Conservation (phyloP, 2,113 vertebrate genomes). For the Eidolon helvum region DNA sequence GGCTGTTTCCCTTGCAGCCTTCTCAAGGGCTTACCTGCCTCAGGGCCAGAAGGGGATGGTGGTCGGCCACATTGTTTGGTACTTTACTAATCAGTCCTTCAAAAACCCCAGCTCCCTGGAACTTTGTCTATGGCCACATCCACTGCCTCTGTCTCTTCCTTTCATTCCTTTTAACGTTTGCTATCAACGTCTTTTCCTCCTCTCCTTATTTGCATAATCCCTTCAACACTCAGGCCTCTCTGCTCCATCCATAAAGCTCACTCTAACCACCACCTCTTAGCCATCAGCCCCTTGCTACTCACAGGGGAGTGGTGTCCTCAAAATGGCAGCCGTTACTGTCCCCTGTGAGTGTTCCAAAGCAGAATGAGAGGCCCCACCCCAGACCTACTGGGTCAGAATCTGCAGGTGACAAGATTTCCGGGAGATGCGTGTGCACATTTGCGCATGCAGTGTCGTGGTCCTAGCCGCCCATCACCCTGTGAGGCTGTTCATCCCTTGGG, state of each 20-base stretch:
- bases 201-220: not conserved
- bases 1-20: not conserved
- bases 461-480: no score
- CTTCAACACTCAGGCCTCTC: not conserved
- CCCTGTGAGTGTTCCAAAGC: not conserved
- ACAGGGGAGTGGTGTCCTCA: not conserved
- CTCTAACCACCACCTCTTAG: not conserved
- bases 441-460: not conserved
- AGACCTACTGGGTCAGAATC: not conserved
- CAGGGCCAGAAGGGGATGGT: not conserved
- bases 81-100: not conserved
- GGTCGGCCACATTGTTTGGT: not conserved
- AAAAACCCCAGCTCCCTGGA: not conserved
- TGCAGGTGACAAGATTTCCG: not conserved
- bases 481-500: not conserved
- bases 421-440: not conserved
- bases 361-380: not conserved
- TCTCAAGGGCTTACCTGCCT: not conserved
- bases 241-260: not conserved
- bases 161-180: not conserved
- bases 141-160: not conserved
- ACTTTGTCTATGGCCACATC: not conserved
- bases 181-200: not conserved
- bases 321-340: not conserved
- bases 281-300: not conserved